These are phyloP conservation scores for Gallinago paraguaiae DNA, from an alignment of 2,113 vertebrate genomes.

Conservation along the genomic window DNA sequence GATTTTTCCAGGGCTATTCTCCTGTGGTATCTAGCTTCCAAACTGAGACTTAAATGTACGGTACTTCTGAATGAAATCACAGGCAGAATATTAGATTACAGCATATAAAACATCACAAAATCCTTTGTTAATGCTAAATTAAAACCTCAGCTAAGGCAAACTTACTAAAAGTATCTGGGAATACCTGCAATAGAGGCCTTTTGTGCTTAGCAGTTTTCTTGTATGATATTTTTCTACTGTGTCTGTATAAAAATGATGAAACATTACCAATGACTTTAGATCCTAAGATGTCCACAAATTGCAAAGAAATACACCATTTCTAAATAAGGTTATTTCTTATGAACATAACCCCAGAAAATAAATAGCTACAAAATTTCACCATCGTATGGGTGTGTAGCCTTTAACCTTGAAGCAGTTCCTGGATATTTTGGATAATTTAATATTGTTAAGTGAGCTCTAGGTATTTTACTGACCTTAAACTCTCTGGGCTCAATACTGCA, in stretches of 20 bases:
- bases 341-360: neutral
- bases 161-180: constrained; percentile 45
- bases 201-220: constrained; percentile 24
- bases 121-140: constrained; percentile 75
- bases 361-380: neutral
- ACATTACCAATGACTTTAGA: constrained; percentile 31
- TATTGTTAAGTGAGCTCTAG: neutral
- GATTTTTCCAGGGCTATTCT: constrained; percentile 67
- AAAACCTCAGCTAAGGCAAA: constrained; percentile 60
- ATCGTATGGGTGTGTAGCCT: neutral
- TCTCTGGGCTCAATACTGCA: neutral
- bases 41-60: constrained; percentile 69
- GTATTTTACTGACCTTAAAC: neutral
- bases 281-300: neutral
- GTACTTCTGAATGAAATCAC: constrained; percentile 67
- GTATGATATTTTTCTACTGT: constrained; percentile 12
- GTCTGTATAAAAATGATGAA: constrained; percentile 42
- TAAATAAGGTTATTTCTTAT: constrained; percentile 7
- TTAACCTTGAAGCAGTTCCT: neutral
- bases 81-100: constrained; percentile 73
- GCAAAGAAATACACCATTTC: constrained; percentile 16
- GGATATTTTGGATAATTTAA: neutral
- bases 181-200: constrained; percentile 43
- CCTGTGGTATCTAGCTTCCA: constrained; percentile 65
- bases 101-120: constrained; percentile 68